Percentiles rank a stretch among this genome's conserved stretches.
Evolutionary conservation across 1,140 invertebrate species (phyloP).

Genomic region (Lutraria rhynchaena): DNA sequence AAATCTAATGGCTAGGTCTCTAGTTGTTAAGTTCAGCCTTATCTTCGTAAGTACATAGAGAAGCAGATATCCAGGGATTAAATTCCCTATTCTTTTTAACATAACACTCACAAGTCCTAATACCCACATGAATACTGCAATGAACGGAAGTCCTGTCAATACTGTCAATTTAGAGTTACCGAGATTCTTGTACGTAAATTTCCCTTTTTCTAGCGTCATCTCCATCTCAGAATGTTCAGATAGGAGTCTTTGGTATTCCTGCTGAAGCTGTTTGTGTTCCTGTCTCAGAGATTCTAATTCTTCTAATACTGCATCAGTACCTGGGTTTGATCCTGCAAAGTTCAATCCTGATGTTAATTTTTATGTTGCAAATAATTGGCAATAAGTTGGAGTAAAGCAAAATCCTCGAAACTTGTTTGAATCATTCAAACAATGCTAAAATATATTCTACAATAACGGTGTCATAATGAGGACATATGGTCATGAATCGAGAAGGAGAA

Average conservation of each 20-base stretch:
- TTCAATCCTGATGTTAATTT: too few species aligned
- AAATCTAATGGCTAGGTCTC: constrained; percentile 1
- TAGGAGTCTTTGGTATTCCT: constrained; percentile 1
- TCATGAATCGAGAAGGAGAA: too few species aligned
- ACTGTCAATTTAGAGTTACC: background rate
- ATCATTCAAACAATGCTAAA: too few species aligned
- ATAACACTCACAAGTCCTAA: too few species aligned
- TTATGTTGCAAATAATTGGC: too few species aligned
- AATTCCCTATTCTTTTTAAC: too few species aligned
- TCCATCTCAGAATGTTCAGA: background rate
- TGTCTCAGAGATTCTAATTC: background rate
- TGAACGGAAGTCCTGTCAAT: constrained; percentile 10
- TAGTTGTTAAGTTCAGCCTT: background rate
- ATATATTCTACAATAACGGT: too few species aligned
- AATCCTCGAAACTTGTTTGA: too few species aligned
- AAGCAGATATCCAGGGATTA: too few species aligned
- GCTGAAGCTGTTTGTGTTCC: background rate
- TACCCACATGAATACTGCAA: too few species aligned
- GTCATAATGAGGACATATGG: too few species aligned
- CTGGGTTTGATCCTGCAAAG: constrained; percentile 8
- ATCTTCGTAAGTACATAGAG: constrained; percentile 40
- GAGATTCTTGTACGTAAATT: background rate
- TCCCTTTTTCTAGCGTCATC: background rate
- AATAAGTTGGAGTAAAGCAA: too few species aligned
- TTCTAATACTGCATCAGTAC: background rate